These are phyloP conservation scores for Spilarctia lutea DNA, from an alignment of 2,888 invertebrate species.

Conservation along the genomic window DNA sequence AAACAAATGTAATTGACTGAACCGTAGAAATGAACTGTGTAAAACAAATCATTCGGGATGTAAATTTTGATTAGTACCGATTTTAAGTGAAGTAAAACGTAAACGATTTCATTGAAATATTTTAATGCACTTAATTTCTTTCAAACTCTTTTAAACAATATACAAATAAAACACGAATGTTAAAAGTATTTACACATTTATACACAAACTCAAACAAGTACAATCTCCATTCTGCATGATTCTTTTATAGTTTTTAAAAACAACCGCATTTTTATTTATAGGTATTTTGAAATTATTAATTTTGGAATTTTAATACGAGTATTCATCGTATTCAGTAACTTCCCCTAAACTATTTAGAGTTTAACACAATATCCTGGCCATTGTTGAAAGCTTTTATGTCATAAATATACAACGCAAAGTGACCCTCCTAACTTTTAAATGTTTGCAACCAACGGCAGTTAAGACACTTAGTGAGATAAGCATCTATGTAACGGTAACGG, in stretches of 20 bases:
- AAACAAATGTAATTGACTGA: constrained; percentile 38
- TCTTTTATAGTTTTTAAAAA: background rate
- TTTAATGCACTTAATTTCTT: background rate
- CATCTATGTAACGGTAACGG: background rate
- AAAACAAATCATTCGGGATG: constrained; percentile 12
- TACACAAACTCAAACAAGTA: background rate
- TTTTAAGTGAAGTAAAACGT: background rate
- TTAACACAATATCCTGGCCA: background rate
- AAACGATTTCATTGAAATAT: background rate
- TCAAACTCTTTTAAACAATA: too few relatives aligned
- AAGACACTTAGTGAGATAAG: background rate
- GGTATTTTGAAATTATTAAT: too few relatives aligned
- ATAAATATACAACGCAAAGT: background rate
- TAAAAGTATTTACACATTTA: background rate
- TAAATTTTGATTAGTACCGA: background rate
- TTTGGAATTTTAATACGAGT: background rate
- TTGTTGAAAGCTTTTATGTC: constrained; percentile 1
- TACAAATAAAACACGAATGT: too few relatives aligned
- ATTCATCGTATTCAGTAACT: background rate
- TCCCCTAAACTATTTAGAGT: background rate
- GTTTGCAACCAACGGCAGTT: background rate
- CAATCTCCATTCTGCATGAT: background rate
- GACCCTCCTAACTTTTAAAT: background rate
- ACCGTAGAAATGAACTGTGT: constrained; percentile 14
- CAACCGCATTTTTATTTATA: background rate